Base-by-base conservation (phyloP, 2,113 vertebrate genomes). In the Mormoops blainvillei region DNA sequence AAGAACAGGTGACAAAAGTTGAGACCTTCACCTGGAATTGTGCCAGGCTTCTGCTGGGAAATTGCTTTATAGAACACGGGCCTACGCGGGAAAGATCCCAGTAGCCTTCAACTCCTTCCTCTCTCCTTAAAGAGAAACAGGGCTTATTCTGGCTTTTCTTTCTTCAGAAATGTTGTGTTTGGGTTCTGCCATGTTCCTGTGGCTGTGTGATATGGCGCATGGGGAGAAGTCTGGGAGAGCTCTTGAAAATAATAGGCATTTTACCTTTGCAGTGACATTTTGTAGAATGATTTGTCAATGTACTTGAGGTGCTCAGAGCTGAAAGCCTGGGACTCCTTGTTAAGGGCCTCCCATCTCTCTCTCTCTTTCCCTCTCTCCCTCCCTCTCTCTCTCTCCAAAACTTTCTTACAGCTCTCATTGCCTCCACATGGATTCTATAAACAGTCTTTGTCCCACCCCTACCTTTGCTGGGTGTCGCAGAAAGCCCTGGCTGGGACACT, bases 1-100 rank as follows among this genome's bases (percentile, higher is more conserved):
- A 99, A 97, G 99, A 99, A 16, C 98, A 99, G 99, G 99, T 99
- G 97, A 99, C 99, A 96, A 99, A 99, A 98, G 99, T 99, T 68
- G 99, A 99, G 98, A 99, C 99, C 16, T 98, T 99, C 98, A 99
- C 99, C 97, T 99, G 99, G 98, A 94, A 19, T 65, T 22, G 16
- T n/a, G 45, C 74, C n/a, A 2, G 0, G 41, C 36, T 48, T 95
- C 96, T 97, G 96, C 97, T 97, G 97, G 96, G 94, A 92, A 87
- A 70, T 67, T 54, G 95, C 83, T 94, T 58, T 67, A 45, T 68
- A 70, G 91, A 94, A 90, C 68, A 20, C 87, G 82, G 92, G 82
- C 91, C 68, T n/a, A 16, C 8, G 11, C 67, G 94, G 94, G 94
- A 95, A 87, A 89, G 86, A 80, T 89, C 86, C 95, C 95, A 94